phyloP scores from a whole-genome alignment of 2,113 vertebrate genomes.

The Pseudorasbora parva region DNA sequence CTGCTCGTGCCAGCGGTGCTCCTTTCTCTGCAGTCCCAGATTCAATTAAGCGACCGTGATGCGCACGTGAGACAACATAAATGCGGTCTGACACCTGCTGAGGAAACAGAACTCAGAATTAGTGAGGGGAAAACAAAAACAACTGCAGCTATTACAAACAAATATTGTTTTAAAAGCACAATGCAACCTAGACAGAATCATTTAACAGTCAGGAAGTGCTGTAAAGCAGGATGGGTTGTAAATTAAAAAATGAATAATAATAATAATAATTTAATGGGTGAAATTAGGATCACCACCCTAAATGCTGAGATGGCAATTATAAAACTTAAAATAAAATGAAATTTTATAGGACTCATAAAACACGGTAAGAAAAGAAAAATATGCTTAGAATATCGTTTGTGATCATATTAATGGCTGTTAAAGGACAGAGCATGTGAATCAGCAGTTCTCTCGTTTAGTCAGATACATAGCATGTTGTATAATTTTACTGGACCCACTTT shows the following conservation, averaged over 20 bases:
- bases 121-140: neutral
- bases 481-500: no score
- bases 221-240: neutral
- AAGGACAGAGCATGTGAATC: neutral
- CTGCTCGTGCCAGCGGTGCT: constrained; percentile 53
- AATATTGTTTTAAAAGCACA: neutral
- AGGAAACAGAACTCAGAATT: constrained; percentile 15
- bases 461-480: neutral
- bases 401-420: neutral
- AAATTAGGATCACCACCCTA: neutral
- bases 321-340: neutral
- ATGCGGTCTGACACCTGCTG: constrained; percentile 67
- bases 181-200: neutral
- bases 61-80: constrained; percentile 55
- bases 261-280: no score
- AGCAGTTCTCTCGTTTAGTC: neutral
- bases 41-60: constrained; percentile 65
- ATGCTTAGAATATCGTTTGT: neutral
- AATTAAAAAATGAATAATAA: neutral
- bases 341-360: neutral
- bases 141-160: constrained; percentile 41
- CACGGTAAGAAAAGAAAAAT: neutral
- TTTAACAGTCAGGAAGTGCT: neutral
- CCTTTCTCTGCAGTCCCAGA: constrained; percentile 60
- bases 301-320: neutral